Evolutionary conservation across 2,113 vertebrate genomes (phyloP).

Genomic region (Cromileptes altivelis): DNA sequence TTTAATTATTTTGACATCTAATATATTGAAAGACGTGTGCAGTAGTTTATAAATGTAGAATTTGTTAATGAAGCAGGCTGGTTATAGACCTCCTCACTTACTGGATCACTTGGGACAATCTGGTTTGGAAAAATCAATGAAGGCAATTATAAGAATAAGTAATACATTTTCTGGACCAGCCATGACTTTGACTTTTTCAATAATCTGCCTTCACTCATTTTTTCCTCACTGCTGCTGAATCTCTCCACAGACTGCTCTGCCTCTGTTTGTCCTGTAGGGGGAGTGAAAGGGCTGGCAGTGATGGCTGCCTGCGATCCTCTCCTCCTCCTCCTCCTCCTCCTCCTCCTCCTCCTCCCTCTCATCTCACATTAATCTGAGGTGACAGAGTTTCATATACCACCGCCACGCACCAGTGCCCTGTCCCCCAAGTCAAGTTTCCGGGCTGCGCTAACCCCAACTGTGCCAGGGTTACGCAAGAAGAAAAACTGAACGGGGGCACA

Average conservation of each 20-base stretch:
- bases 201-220: background rate
- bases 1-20: background rate
- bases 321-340: conserved; percentile 7
- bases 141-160: background rate
- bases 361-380: conserved; percentile 72
- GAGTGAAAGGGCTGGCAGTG: conserved; percentile 68
- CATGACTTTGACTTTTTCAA: background rate
- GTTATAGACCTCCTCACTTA: background rate
- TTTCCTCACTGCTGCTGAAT: background rate
- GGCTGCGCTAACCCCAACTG: conserved; percentile 35
- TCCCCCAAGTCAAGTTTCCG: conserved; percentile 65
- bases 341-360: conserved; percentile 30
- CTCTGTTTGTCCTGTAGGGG: conserved; percentile 73
- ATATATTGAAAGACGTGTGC: background rate
- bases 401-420: conserved; percentile 72
- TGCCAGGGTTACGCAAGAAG: conserved; percentile 66
- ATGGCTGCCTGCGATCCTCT: conserved; percentile 44
- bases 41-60: background rate
- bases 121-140: background rate
- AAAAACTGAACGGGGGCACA: conserved; percentile 4
- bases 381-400: conserved; percentile 72
- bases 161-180: background rate
- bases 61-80: background rate
- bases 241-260: conserved; percentile 37
- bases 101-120: background rate